phyloP scores from a whole-genome alignment of 37 sponge, comb jelly and placozoan genomes.

The Amphimedon queenslandica region DNA sequence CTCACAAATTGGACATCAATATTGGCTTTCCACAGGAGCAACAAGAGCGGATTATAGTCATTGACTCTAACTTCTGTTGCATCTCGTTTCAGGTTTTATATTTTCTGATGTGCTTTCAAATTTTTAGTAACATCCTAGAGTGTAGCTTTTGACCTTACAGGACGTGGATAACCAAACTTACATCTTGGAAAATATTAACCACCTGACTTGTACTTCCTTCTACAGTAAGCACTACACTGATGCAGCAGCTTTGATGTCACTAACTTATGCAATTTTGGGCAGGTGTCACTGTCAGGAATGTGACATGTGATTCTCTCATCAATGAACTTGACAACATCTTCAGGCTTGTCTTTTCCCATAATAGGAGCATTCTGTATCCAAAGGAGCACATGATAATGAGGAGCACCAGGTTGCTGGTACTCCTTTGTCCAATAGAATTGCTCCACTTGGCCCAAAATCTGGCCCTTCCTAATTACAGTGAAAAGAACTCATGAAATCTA shows the following conservation, averaged over 20 bases:
- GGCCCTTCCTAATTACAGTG: conserved; percentile 28
- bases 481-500: conserved; percentile 29
- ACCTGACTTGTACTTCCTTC: too few relatives aligned
- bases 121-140: conserved; percentile 22
- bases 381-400: conserved; percentile 49
- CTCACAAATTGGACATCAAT: conserved; percentile 44
- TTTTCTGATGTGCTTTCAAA: conserved; percentile 20
- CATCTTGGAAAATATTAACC: conserved; percentile 22
- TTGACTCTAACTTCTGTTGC: conserved; percentile 35
- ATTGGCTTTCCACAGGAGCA: conserved; percentile 56
- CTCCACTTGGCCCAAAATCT: conserved; percentile 24
- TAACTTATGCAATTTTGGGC: conserved; percentile 49
- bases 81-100: conserved; percentile 29
- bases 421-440: conserved; percentile 39
- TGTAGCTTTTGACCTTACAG: not conserved
- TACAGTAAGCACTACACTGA: conserved; percentile 30
- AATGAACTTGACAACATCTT: conserved; percentile 5
- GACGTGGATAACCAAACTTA: conserved; percentile 49
- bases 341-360: conserved; percentile 12
- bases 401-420: conserved; percentile 33
- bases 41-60: conserved; percentile 54
- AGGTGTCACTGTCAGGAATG: conserved; percentile 32
- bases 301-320: conserved; percentile 54
- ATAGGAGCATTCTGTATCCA: conserved; percentile 53
- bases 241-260: conserved; percentile 45